Percentiles rank a stretch among this genome's conserved stretches.
These are phyloP conservation scores for Rhagologus leucostigma DNA, from an alignment of 2,113 vertebrate species.

Conservation along the genomic window DNA sequence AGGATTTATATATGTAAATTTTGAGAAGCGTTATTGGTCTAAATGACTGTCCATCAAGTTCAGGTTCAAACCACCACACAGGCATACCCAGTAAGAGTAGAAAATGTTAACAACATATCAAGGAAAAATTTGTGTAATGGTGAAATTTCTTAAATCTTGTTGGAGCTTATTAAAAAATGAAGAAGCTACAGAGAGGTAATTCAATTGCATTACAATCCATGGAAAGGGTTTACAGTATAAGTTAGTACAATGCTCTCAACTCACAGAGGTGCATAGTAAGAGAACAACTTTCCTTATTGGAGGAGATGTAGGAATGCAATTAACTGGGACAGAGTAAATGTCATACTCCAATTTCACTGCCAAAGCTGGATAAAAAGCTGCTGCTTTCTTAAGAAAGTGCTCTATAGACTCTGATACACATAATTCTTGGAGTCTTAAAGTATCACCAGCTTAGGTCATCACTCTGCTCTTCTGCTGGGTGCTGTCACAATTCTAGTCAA, in stretches of 20 bases:
- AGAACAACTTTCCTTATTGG: not conserved
- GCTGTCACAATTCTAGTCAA: not conserved
- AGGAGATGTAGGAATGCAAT: not conserved
- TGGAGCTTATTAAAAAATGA: not conserved
- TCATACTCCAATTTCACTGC: not conserved
- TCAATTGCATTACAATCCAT: not conserved
- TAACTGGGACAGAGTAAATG: not conserved
- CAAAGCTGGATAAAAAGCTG: not conserved
- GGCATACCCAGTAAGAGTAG: not conserved
- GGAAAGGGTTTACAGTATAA: not conserved
- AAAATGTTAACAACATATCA: not conserved
- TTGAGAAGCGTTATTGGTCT: too few relatives aligned
- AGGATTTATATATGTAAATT: too few relatives aligned
- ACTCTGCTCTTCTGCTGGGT: not conserved
- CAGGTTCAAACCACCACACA: too few relatives aligned
- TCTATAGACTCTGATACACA: not conserved
- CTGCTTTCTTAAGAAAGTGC: not conserved
- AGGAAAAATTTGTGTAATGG: not conserved
- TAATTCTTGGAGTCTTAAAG: not conserved
- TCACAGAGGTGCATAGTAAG: accelerated
- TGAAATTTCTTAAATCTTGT: not conserved
- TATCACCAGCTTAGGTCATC: not conserved
- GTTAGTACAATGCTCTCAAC: not conserved
- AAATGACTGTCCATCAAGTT: too few relatives aligned
- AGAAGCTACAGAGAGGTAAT: not conserved